Conservation (phyloP, 2,797 vertebrate species). For the Todus mexicanus region DNA sequence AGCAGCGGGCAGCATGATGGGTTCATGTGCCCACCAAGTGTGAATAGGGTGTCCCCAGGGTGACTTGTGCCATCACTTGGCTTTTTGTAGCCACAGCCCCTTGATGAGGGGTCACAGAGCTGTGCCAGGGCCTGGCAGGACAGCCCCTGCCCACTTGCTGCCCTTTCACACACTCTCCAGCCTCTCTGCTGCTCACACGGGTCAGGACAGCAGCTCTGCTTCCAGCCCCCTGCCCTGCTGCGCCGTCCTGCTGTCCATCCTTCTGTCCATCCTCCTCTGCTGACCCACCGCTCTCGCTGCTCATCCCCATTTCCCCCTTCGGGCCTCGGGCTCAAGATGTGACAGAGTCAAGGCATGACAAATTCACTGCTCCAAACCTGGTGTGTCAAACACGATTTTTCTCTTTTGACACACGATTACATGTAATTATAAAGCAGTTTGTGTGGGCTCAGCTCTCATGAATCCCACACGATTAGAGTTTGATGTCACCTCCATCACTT, state of each 20-base stretch:
- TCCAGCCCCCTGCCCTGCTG: too few species aligned
- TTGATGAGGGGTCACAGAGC: background rate
- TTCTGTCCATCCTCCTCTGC: background rate
- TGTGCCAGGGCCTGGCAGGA: accelerated
- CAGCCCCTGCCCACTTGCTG: background rate
- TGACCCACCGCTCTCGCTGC: background rate
- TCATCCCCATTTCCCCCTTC: background rate
- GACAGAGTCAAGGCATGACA: background rate
- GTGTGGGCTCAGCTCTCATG: background rate
- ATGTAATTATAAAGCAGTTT: background rate
- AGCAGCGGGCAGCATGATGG: background rate
- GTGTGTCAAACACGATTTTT: background rate
- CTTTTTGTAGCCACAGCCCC: background rate
- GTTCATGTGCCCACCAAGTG: accelerated
- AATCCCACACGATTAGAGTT: background rate
- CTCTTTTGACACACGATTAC: background rate
- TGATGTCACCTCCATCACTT: background rate
- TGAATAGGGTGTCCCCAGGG: accelerated
- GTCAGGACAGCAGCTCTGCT: too few species aligned
- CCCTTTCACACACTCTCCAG: background rate
- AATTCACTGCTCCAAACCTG: background rate
- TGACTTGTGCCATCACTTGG: background rate
- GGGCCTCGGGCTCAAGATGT: background rate
- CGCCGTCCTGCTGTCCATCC: background rate
- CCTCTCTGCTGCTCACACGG: accelerated